phyloP scores from a whole-genome alignment of 2,888 invertebrate species.

The Ichneumoninae sp. region DNA sequence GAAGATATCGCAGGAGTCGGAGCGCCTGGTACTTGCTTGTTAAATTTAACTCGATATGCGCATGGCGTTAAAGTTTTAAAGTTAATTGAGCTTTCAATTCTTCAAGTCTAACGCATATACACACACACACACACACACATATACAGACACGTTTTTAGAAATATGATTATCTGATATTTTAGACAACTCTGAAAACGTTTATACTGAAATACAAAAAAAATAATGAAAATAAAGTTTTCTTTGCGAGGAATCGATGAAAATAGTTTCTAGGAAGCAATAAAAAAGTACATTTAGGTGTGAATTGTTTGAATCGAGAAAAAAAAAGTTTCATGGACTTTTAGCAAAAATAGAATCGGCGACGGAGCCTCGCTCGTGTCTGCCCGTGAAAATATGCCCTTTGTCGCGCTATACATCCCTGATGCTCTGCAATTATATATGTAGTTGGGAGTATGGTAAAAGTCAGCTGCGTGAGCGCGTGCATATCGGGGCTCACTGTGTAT shows the following conservation, averaged over 20 bases:
- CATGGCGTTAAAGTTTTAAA: not conserved
- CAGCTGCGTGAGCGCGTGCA: constrained; percentile 41
- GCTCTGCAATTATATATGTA: not conserved
- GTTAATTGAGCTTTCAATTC: not conserved
- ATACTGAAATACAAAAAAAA: not conserved
- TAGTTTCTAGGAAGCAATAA: too few relatives aligned
- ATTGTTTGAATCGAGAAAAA: not conserved
- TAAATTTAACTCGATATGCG: constrained; percentile 1
- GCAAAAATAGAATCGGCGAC: not conserved
- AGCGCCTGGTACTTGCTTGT: not conserved
- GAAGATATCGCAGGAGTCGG: not conserved
- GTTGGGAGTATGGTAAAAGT: not conserved
- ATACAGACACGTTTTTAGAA: not conserved
- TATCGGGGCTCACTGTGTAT: not conserved
- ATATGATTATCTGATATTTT: not conserved
- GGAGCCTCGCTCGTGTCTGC: not conserved
- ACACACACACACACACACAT: not conserved
- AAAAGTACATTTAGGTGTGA: not conserved
- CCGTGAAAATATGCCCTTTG: not conserved
- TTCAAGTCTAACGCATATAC: not conserved
- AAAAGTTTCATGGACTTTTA: not conserved
- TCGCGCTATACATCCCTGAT: constrained; percentile 1
- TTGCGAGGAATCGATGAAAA: too few relatives aligned
- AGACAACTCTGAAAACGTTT: not conserved
- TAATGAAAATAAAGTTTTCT: too few relatives aligned